A percentile compares a stretch with the other conserved stretches of the same genome.
Conservation (phyloP, 2,113 vertebrate genomes). For the Fregata magnificens region DNA sequence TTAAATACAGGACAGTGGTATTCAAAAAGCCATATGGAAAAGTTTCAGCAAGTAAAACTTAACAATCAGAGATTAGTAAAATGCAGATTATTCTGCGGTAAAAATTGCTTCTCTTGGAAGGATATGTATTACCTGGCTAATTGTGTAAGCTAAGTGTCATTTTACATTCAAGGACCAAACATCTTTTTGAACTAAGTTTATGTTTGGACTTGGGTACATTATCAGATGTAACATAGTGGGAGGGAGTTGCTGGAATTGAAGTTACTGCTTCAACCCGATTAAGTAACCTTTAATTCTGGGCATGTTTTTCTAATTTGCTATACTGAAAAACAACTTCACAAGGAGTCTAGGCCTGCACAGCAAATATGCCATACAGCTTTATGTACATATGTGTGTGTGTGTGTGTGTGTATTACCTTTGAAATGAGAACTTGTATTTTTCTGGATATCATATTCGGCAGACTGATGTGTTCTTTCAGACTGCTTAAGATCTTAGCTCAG, state of each 20-base stretch:
- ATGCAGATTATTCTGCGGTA: conserved; percentile 43
- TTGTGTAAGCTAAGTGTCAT: conserved; percentile 60
- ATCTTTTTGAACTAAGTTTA: conserved; percentile 72
- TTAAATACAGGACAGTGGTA: conserved; percentile 55
- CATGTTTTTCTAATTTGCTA: conserved; percentile 78
- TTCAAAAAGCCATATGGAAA: conserved; percentile 43
- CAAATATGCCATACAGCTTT: conserved; percentile 64
- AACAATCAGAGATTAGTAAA: conserved; percentile 37
- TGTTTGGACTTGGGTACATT: conserved; percentile 73
- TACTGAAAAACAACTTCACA: conserved; percentile 69
- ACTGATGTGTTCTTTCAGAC: conserved; percentile 16
- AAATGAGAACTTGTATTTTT: conserved; percentile 60
- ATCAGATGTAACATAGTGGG: conserved; percentile 70
- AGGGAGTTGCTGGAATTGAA: conserved; percentile 58
- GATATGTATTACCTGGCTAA: conserved; percentile 59
- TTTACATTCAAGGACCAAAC: conserved; percentile 61
- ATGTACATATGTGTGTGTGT: neutral
- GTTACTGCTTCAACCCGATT: conserved; percentile 66
- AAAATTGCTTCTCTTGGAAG: conserved; percentile 43
- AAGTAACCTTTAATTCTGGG: conserved; percentile 69
- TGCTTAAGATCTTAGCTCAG: conserved; percentile 27
- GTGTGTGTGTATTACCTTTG: conserved; percentile 35
- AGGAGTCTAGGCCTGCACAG: conserved; percentile 36
- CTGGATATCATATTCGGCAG: conserved; percentile 40
- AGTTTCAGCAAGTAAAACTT: conserved; percentile 43